Conservation (phyloP, 2,113 vertebrate species). For the Semicossyphus pulcher region DNA sequence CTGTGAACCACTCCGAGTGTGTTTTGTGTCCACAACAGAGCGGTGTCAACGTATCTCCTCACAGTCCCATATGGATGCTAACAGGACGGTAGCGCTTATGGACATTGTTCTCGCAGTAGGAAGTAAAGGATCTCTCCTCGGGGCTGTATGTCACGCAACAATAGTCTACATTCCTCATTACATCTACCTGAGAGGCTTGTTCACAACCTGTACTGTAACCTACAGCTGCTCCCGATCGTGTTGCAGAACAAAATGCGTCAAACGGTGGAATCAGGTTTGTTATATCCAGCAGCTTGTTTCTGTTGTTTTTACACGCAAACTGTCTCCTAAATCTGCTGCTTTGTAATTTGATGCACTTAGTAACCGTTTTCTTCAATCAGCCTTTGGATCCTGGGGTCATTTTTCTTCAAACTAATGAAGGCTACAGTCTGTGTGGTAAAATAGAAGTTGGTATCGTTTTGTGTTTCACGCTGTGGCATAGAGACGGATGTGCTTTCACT, state of each 20-base stretch:
- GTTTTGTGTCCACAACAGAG: not conserved
- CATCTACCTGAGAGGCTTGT: not conserved
- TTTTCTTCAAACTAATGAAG: constrained; percentile 23
- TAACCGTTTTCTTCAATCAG: no score
- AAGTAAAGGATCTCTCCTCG: constrained; percentile 11
- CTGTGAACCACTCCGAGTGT: constrained; percentile 17
- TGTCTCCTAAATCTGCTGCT: not conserved
- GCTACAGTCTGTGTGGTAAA: constrained; percentile 19
- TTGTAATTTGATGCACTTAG: no score
- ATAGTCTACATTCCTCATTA: not conserved
- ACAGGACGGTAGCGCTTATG: not conserved
- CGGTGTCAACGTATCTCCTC: constrained; percentile 13
- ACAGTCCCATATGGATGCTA: not conserved
- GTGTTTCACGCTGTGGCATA: constrained; percentile 5
- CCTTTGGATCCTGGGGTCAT: no score
- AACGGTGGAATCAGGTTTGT: constrained; percentile 13
- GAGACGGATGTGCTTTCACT: constrained; percentile 11
- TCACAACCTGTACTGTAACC: not conserved
- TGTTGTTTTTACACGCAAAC: not conserved
- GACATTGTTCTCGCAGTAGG: constrained; percentile 1
- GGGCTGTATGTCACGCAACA: constrained; percentile 28
- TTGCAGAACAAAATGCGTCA: constrained; percentile 22
- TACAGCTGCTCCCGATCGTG: constrained; percentile 7
- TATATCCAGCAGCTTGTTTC: not conserved
- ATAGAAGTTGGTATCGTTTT: constrained; percentile 2